phyloP scores from a whole-genome alignment of 2,797 vertebrate genomes.

The Heliangelus exortis region DNA sequence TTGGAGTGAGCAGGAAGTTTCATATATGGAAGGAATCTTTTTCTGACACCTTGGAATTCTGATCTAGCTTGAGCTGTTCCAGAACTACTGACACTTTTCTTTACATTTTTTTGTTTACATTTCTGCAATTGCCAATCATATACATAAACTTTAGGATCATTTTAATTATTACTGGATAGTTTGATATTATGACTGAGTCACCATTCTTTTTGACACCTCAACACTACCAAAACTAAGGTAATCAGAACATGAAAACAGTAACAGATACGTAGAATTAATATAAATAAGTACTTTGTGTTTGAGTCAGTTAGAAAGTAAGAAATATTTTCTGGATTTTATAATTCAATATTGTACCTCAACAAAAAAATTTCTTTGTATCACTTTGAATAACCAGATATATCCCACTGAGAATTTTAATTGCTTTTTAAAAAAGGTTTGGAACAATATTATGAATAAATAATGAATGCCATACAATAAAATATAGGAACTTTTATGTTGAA shows the following conservation, averaged over 20 bases:
- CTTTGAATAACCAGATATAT: not conserved
- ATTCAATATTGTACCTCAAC: not conserved
- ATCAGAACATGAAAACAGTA: not conserved
- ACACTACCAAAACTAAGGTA: not conserved
- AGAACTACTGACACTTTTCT: not conserved
- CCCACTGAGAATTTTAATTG: not conserved
- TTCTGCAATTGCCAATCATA: not conserved
- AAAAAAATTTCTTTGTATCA: not conserved
- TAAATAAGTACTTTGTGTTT: not conserved
- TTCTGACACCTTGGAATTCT: not conserved
- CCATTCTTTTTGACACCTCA: not conserved
- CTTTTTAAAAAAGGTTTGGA: not conserved
- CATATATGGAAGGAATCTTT: not conserved
- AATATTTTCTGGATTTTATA: not conserved
- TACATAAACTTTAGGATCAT: not conserved
- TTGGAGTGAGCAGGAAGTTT: not conserved
- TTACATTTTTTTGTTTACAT: not conserved
- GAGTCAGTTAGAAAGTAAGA: not conserved
- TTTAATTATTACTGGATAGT: not conserved
- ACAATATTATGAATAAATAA: not conserved
- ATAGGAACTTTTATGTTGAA: not conserved
- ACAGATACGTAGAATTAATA: not conserved
- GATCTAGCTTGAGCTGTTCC: not conserved
- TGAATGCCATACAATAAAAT: conserved; percentile 10
- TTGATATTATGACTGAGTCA: not conserved